Percentiles rank a stretch among this genome's conserved stretches.
These are phyloP conservation scores for Sebastes wilsoni DNA, from an alignment of 2,797 vertebrate species.

Conservation along the genomic window DNA sequence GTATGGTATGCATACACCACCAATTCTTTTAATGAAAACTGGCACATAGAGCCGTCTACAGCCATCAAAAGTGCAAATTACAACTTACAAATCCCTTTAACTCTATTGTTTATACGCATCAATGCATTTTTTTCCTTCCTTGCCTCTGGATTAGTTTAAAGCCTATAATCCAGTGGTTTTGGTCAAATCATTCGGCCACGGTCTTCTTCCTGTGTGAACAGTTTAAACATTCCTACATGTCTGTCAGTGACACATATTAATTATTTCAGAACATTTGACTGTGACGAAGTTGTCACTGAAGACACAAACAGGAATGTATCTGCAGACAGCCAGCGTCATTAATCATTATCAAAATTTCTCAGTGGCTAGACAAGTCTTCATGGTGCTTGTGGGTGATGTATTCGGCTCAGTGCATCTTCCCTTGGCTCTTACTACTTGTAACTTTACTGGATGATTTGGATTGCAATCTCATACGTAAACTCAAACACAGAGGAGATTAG, in stretches of 20 bases:
- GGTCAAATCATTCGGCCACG: background rate
- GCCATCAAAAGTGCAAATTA: no score
- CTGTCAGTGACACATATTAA: background rate
- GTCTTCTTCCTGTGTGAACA: background rate
- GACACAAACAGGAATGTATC: background rate
- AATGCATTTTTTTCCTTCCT: rapidly evolving
- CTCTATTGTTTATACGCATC: no score
- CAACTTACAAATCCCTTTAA: no score
- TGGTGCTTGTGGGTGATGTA: background rate
- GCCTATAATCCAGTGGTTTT: no score
- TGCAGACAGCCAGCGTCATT: no score
- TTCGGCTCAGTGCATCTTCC: background rate
- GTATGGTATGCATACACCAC: no score
- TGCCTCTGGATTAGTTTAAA: no score
- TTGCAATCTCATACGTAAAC: background rate
- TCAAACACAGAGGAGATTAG: background rate
- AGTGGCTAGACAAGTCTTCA: background rate
- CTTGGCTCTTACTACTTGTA: background rate
- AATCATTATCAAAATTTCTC: background rate
- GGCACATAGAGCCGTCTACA: no score
- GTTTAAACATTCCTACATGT: background rate
- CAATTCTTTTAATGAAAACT: no score
- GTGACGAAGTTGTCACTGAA: background rate
- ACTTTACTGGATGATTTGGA: conserved; percentile 20
- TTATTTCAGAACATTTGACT: no score